Evolutionary conservation across 35 echinoderm and acorn worm genomes (phyloP).

Genomic region (Ophiothrix spiculata): DNA sequence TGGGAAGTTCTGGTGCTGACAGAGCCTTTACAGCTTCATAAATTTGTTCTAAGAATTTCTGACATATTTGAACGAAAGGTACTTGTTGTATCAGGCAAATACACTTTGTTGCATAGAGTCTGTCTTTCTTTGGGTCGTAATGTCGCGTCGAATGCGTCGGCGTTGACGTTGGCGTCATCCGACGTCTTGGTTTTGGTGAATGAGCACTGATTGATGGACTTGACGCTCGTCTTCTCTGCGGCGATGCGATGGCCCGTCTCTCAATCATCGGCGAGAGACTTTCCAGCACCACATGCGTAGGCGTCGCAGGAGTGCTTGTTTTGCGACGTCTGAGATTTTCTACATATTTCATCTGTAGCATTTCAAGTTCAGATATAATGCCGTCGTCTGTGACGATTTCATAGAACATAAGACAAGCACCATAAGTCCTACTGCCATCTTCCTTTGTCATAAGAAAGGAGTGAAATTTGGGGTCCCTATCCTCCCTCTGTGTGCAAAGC

Average conservation of each 20-base stretch:
- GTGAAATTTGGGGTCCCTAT: conserved; percentile 70
- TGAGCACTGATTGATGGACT: conserved; percentile 61
- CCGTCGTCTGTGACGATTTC: conserved; percentile 60
- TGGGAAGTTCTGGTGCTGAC: conserved; percentile 43
- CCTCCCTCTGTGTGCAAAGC: conserved; percentile 75
- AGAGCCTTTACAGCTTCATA: conserved; percentile 47
- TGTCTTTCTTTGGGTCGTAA: conserved; percentile 83
- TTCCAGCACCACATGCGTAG: conserved; percentile 48
- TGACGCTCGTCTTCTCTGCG: conserved; percentile 49
- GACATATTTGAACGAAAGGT: conserved; percentile 66
- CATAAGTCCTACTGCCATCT: conserved; percentile 70
- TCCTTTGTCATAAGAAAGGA: conserved; percentile 91
- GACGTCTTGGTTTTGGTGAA: conserved; percentile 40
- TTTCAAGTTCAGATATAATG: neutral
- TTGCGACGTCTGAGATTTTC: conserved; percentile 47
- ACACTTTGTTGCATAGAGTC: conserved; percentile 84
- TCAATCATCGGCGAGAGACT: conserved; percentile 52
- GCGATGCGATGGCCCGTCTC: conserved; percentile 27
- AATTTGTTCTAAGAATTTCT: conserved; percentile 70
- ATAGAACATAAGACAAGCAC: conserved; percentile 82
- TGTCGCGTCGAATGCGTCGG: conserved; percentile 28
- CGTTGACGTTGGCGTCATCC: conserved; percentile 50
- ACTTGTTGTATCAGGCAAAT: conserved; percentile 74
- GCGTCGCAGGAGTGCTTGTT: conserved; percentile 47
- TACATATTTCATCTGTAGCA: conserved; percentile 60